Percentiles rank a stretch among this genome's conserved stretches.
Evolutionary conservation across 2,113 vertebrate species (phyloP).

Genomic region (Zosterops borbonicus): DNA sequence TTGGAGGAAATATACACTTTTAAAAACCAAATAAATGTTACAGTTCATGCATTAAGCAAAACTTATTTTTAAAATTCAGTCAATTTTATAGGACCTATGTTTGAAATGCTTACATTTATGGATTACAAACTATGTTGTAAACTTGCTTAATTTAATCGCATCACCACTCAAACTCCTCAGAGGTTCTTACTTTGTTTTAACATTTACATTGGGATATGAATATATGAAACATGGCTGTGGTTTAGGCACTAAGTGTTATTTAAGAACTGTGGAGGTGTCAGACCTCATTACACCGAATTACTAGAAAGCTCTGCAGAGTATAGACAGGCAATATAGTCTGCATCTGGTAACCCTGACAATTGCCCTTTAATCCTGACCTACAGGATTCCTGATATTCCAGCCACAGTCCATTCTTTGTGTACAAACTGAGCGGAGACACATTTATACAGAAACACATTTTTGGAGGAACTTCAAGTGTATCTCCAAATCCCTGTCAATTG

Average conservation of each 20-base stretch:
- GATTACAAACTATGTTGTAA: background rate
- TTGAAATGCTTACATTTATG: background rate
- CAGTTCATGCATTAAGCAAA: background rate
- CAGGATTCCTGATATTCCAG: slow-evolving; percentile 65
- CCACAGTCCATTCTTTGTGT: background rate
- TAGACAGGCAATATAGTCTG: background rate
- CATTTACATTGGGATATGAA: background rate
- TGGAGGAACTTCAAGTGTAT: background rate
- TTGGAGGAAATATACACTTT: background rate
- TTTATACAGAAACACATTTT: background rate
- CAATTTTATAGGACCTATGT: background rate
- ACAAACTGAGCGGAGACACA: background rate
- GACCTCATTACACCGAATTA: background rate
- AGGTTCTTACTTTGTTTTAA: background rate
- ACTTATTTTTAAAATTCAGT: background rate
- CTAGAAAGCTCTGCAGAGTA: background rate
- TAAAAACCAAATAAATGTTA: background rate
- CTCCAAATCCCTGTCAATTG: background rate
- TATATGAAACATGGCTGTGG: background rate
- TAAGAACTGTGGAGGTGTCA: slow-evolving; percentile 17
- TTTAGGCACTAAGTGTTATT: background rate
- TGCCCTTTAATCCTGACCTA: slow-evolving; percentile 64
- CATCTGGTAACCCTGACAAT: slow-evolving; percentile 46
- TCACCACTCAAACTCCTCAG: background rate
- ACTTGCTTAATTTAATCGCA: background rate